Evolutionary conservation across 2,113 vertebrate species (phyloP).

Genomic region (Oncorhynchus mykiss): DNA sequence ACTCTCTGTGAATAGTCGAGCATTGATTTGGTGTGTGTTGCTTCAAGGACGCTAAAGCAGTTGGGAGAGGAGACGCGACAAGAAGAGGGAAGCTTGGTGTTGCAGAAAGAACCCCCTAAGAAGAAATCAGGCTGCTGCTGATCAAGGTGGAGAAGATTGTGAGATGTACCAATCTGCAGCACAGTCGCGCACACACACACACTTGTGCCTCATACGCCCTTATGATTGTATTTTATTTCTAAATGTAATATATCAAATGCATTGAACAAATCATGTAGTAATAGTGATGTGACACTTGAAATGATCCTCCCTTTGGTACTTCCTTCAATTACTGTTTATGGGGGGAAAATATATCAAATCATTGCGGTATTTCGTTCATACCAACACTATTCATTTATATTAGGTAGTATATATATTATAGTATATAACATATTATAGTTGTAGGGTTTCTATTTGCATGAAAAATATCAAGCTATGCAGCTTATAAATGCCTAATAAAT

Average conservation of each 20-base stretch:
- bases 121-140: constrained; percentile 81
- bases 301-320: too few species aligned
- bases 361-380: too few species aligned
- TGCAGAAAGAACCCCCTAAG: constrained; percentile 54
- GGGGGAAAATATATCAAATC: too few species aligned
- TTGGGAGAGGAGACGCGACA: constrained; percentile 51
- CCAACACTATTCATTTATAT: too few species aligned
- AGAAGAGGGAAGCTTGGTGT: constrained; percentile 51
- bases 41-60: constrained; percentile 77
- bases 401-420: too few species aligned
- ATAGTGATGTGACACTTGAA: too few species aligned
- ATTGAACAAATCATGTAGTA: not conserved
- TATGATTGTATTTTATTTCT: not conserved
- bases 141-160: constrained; percentile 19
- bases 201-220: not conserved
- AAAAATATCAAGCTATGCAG: not conserved
- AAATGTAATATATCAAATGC: not conserved
- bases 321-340: too few species aligned
- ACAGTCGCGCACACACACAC: not conserved
- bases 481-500: not conserved
- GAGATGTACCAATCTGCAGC: too few species aligned
- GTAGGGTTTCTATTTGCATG: not conserved
- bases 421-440: too few species aligned
- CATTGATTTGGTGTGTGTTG: constrained; percentile 26
- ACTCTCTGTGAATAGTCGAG: not conserved